phyloP scores from a whole-genome alignment of 2,888 invertebrate species.

The Xanthorhoe spadicearia region DNA sequence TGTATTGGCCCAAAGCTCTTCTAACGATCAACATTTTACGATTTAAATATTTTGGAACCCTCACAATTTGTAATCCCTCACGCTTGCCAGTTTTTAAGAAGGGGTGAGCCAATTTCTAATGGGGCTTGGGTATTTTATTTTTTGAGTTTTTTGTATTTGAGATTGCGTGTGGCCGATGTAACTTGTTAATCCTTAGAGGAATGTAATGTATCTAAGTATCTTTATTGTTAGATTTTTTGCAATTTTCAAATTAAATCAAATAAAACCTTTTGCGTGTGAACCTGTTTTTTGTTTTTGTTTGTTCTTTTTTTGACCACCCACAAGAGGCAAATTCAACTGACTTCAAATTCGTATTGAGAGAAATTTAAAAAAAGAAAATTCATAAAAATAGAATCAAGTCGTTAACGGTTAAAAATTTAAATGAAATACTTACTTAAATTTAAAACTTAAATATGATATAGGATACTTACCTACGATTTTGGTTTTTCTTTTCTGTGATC shows the following conservation, averaged over 20 bases:
- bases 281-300: too few relatives aligned
- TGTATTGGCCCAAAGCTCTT: too few relatives aligned
- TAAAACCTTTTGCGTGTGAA: slow-evolving; percentile 56
- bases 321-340: too few relatives aligned
- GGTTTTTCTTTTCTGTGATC: too few relatives aligned
- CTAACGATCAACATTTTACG: too few relatives aligned
- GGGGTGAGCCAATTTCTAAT: slow-evolving; percentile 59
- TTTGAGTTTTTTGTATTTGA: slow-evolving; percentile 44
- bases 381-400: too few relatives aligned
- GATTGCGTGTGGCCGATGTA: slow-evolving; percentile 65
- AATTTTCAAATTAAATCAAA: background rate
- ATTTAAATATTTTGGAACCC: background rate
- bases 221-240: slow-evolving; percentile 29
- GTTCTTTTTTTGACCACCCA: slow-evolving; percentile 15
- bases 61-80: background rate
- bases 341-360: too few relatives aligned
- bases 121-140: slow-evolving; percentile 40
- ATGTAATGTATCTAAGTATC: slow-evolving; percentile 44
- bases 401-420: too few relatives aligned
- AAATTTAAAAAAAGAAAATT: too few relatives aligned
- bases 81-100: slow-evolving; percentile 53
- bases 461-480: too few relatives aligned
- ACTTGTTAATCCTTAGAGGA: slow-evolving; percentile 54
- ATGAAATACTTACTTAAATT: too few relatives aligned
- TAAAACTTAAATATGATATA: too few relatives aligned